phyloP scores from a whole-genome alignment of 2,113 vertebrate species.

The Sula dactylatra region DNA sequence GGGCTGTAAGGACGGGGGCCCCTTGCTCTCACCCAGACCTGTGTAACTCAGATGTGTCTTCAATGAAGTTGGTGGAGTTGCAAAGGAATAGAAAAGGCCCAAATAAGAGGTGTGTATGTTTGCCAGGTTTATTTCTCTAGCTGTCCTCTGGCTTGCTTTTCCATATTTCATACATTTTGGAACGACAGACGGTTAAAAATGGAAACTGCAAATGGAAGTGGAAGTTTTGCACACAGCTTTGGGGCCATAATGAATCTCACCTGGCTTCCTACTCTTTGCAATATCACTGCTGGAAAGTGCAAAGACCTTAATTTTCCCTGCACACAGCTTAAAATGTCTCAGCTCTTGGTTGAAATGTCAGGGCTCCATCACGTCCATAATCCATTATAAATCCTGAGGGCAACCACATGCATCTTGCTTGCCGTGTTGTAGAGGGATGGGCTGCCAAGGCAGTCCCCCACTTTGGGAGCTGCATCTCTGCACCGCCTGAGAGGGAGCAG shows the following conservation, averaged over 20 bases:
- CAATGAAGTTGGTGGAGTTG: neutral
- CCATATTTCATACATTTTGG: neutral
- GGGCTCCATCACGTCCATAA: neutral
- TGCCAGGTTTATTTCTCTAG: neutral
- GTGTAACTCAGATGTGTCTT: neutral
- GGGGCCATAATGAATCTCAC: neutral
- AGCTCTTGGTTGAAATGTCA: neutral
- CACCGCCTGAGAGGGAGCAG: neutral
- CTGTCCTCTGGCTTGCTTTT: neutral
- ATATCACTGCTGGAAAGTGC: neutral
- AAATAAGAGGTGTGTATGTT: neutral
- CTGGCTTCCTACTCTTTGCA: neutral
- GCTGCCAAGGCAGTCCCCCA: neutral
- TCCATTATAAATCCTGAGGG: neutral
- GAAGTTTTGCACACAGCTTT: neutral
- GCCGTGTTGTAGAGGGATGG: neutral
- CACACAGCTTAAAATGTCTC: neutral
- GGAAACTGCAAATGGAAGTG: neutral
- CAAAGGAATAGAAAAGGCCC: neutral
- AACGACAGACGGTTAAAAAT: neutral
- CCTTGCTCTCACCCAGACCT: too few relatives aligned
- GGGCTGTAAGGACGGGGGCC: neutral
- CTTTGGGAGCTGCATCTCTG: neutral
- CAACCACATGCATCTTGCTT: neutral
- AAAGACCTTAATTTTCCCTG: conserved; percentile 4